phyloP scores from a whole-genome alignment of 1,140 invertebrate genomes.

The Nomia melanderi region DNA sequence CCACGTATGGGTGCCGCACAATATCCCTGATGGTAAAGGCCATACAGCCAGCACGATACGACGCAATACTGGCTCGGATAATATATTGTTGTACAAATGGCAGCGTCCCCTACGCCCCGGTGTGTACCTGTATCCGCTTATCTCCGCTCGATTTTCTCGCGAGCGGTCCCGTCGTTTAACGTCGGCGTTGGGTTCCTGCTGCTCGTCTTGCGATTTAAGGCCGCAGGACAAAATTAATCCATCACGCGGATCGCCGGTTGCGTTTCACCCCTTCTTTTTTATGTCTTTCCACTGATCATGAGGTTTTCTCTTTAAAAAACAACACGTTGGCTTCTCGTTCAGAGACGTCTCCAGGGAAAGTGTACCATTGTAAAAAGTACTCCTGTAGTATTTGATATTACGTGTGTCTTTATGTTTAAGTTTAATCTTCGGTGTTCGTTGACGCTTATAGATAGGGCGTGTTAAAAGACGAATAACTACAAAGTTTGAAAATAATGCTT shows the following conservation, averaged over 20 bases:
- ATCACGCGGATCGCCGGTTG: not conserved
- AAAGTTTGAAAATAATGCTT: too few species aligned
- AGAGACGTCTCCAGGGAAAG: too few species aligned
- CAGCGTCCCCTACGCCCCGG: conserved; percentile 33
- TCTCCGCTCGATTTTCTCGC: conserved; percentile 63
- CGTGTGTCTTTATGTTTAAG: too few species aligned
- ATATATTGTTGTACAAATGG: conserved; percentile 77
- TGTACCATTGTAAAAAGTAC: too few species aligned
- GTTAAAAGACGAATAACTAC: too few species aligned
- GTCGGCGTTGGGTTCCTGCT: not conserved
- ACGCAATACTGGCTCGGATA: conserved; percentile 72
- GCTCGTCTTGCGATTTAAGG: not conserved
- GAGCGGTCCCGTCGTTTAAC: conserved; percentile 14
- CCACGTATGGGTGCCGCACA: conserved; percentile 70
- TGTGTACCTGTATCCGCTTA: conserved; percentile 55
- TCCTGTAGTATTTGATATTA: too few species aligned
- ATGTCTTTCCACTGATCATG: too few species aligned
- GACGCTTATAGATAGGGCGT: too few species aligned
- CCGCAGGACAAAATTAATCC: not conserved
- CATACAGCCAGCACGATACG: conserved; percentile 75
- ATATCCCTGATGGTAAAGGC: conserved; percentile 77
- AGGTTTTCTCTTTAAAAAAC: too few species aligned
- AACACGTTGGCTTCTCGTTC: too few species aligned
- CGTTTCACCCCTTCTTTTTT: not conserved
- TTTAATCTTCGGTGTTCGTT: too few species aligned